These are phyloP conservation scores for Celastrina argiolus DNA, from an alignment of 2,888 invertebrate species.

Conservation along the genomic window DNA sequence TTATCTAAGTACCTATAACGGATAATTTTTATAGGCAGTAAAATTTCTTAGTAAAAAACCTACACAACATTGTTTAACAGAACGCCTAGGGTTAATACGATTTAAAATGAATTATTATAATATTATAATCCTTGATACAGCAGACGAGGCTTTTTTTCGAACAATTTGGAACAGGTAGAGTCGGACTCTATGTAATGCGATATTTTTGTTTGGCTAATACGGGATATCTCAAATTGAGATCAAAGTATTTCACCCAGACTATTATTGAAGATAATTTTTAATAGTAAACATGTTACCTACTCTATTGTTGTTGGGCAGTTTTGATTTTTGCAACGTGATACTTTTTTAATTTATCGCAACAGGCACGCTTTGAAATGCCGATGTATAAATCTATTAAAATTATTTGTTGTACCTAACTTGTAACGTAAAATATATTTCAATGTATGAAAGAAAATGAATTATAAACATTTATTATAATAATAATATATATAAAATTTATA, in stretches of 20 bases:
- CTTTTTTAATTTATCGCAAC: slow-evolving; percentile 14
- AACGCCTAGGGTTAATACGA: too few relatives aligned
- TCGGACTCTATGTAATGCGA: slow-evolving; percentile 48
- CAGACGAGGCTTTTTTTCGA: not conserved
- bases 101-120: too few relatives aligned
- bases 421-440: too few relatives aligned
- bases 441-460: too few relatives aligned
- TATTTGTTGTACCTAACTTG: too few relatives aligned
- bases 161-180: slow-evolving; percentile 17
- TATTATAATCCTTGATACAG: not conserved
- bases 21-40: too few relatives aligned
- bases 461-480: too few relatives aligned
- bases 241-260: slow-evolving; percentile 45
- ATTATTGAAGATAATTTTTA: slow-evolving; percentile 67
- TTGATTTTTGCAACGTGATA: slow-evolving; percentile 29
- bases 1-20: too few relatives aligned
- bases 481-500: too few relatives aligned
- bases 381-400: not conserved
- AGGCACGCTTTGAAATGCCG: not conserved
- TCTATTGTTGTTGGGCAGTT: slow-evolving; percentile 44
- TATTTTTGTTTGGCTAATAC: slow-evolving; percentile 56
- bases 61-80: too few relatives aligned
- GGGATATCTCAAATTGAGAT: slow-evolving; percentile 47
- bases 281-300: slow-evolving; percentile 71
- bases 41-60: too few relatives aligned